Conservation (phyloP, 2,888 invertebrate species). For the Phorcus lineatus region DNA sequence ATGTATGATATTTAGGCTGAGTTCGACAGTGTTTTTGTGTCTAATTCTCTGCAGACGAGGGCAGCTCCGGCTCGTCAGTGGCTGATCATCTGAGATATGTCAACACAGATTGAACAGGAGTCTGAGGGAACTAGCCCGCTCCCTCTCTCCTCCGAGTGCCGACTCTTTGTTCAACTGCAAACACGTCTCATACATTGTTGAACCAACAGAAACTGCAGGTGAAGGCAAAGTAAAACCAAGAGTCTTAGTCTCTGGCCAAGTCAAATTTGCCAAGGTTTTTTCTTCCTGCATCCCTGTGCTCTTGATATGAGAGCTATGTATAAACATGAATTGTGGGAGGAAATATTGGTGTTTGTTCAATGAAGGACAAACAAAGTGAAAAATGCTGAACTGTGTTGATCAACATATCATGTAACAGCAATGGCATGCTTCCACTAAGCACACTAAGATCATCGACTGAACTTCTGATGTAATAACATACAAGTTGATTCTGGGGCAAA, state of each 20-base stretch:
- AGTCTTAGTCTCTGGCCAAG: slow-evolving; percentile 4
- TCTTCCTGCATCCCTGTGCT: neutral
- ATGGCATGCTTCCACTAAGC: neutral
- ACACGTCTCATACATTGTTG: neutral
- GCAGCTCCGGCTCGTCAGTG: no score
- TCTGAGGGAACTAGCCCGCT: no score
- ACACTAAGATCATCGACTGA: no score
- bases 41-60: no score
- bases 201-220: neutral
- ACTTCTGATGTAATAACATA: no score
- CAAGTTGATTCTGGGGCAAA: no score
- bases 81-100: no score
- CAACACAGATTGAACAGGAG: no score
- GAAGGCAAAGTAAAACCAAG: neutral
- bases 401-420: slow-evolving; percentile 1
- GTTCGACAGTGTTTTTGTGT: no score
- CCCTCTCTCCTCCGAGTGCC: neutral
- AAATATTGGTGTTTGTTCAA: neutral
- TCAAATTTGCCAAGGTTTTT: neutral
- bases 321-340: slow-evolving; percentile 1
- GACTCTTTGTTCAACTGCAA: neutral
- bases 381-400: neutral
- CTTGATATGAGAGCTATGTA: neutral
- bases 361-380: neutral
- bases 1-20: no score